phyloP scores from a whole-genome alignment of 1,140 invertebrate species.

The Micrasema minimum region DNA sequence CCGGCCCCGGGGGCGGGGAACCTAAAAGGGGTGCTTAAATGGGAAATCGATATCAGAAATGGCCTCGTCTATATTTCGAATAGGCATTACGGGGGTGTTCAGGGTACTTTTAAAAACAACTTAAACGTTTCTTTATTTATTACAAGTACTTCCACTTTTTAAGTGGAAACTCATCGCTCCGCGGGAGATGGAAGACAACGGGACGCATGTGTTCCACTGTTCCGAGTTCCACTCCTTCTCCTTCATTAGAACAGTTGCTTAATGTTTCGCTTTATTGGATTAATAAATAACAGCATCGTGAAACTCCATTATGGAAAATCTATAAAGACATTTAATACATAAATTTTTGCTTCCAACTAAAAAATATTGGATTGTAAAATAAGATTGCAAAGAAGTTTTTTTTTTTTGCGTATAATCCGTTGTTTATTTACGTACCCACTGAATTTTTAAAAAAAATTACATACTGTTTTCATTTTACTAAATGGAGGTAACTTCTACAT shows the following conservation, averaged over 20 bases:
- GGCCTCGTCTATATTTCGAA: conserved; percentile 54
- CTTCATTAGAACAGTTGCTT: conserved; percentile 30
- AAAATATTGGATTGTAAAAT: no score
- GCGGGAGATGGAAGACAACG: conserved; percentile 28
- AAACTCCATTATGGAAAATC: no score
- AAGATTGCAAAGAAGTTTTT: no score
- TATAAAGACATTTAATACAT: no score
- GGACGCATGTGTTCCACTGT: conserved; percentile 26
- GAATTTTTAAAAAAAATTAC: no score
- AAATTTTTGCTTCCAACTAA: no score
- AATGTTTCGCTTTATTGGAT: conserved; percentile 8
- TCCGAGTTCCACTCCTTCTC: neutral
- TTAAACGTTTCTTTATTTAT: conserved; percentile 54
- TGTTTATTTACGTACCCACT: no score
- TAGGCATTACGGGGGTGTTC: conserved; percentile 52
- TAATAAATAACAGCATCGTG: neutral
- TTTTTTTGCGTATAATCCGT: no score
- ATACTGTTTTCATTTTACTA: no score
- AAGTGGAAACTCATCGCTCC: conserved; percentile 49
- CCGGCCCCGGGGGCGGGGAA: conserved; percentile 16
- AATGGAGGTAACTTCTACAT: no score
- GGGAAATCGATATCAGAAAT: conserved; percentile 52
- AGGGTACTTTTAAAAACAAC: conserved; percentile 54
- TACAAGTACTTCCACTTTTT: conserved; percentile 50
- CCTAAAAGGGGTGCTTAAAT: conserved; percentile 47